A percentile compares a stretch with the other conserved stretches of the same genome.
phyloP scores from a whole-genome alignment of 2,888 invertebrate species.

The Standfussiana lucernea region DNA sequence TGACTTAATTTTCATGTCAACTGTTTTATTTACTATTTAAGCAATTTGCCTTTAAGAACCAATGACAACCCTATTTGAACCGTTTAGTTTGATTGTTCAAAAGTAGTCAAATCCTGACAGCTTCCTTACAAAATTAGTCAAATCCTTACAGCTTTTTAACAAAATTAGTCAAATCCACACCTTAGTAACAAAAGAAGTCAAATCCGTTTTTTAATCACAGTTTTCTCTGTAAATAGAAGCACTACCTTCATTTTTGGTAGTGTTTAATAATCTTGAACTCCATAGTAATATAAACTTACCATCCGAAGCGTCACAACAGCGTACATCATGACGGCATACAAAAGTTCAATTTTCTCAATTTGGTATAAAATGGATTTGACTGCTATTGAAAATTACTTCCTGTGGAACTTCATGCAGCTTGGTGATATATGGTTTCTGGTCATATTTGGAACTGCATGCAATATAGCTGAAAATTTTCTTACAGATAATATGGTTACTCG shows the following conservation, averaged over 20 bases:
- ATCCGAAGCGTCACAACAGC: constrained; percentile 30
- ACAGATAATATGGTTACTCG: too few species aligned
- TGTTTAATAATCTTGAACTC: constrained; percentile 17
- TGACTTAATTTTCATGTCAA: too few species aligned
- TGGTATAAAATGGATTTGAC: constrained; percentile 17
- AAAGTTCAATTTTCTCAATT: constrained; percentile 42
- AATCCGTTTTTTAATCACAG: constrained; percentile 44
- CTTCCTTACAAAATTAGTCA: constrained; percentile 32
- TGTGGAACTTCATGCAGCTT: too few species aligned
- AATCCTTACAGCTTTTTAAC: constrained; percentile 26
- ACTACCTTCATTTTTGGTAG: constrained; percentile 26
- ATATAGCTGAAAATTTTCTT: too few species aligned
- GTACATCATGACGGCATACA: constrained; percentile 35
- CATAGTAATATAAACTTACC: constrained; percentile 30
- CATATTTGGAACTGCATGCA: too few species aligned
- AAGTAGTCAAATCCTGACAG: constrained; percentile 19
- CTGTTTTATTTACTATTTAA: too few species aligned
- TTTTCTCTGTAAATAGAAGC: constrained; percentile 38
- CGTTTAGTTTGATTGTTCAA: constrained; percentile 6
- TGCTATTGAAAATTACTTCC: constrained; percentile 13
- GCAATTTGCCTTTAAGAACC: too few species aligned
- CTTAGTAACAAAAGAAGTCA: constrained; percentile 44
- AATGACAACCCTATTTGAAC: too few species aligned
- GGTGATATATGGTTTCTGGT: too few species aligned
- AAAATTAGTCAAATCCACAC: constrained; percentile 43